phyloP scores from a whole-genome alignment of 2,888 invertebrate species.

The Athetis lepigone region DNA sequence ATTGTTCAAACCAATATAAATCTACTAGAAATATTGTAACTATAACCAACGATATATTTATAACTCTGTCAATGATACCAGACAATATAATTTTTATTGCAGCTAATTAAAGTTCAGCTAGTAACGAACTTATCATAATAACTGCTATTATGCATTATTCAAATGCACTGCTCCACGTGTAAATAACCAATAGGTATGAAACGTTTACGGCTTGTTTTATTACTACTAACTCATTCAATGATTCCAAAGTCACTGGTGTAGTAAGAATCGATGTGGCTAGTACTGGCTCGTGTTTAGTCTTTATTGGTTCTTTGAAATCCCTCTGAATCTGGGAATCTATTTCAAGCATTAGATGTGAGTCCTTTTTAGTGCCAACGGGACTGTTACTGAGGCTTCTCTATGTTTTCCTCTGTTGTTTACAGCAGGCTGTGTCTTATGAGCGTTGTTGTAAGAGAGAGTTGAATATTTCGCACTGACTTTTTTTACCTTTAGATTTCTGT shows the following conservation, averaged over 20 bases:
- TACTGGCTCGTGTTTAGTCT: constrained; percentile 19
- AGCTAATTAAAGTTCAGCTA: constrained; percentile 11
- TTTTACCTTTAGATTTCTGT: neutral
- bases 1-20: too few relatives aligned
- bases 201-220: constrained; percentile 24
- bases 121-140: constrained; percentile 32
- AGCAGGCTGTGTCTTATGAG: too few relatives aligned
- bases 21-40: too few relatives aligned
- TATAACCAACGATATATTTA: constrained; percentile 2
- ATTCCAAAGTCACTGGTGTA: constrained; percentile 27
- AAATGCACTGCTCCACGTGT: constrained; percentile 44
- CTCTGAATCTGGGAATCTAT: constrained; percentile 1
- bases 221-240: constrained; percentile 25
- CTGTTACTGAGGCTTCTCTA: too few relatives aligned
- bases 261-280: constrained; percentile 11
- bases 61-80: neutral
- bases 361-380: too few relatives aligned
- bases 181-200: constrained; percentile 22
- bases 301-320: constrained; percentile 13
- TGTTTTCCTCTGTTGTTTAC: too few relatives aligned
- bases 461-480: too few relatives aligned
- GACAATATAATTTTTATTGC: constrained; percentile 7
- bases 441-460: too few relatives aligned
- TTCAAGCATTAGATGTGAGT: neutral
- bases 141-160: constrained; percentile 34